phyloP scores from a whole-genome alignment of 2,797 vertebrate species.

The Scarus forsteni region DNA sequence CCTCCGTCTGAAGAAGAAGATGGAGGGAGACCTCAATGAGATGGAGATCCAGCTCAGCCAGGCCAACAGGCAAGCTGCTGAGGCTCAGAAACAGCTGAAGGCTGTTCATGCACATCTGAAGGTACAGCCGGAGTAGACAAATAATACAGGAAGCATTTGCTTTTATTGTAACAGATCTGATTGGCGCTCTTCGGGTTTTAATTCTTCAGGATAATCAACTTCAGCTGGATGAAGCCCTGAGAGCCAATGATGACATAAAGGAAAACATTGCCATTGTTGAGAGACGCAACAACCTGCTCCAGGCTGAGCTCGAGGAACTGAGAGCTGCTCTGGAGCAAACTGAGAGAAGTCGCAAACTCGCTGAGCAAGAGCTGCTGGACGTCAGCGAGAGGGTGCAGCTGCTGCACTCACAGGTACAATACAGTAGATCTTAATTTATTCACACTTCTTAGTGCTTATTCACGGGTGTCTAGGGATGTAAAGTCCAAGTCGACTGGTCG shows the following conservation, averaged over 20 bases:
- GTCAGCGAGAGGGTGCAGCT: slow-evolving; percentile 90
- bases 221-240: slow-evolving; percentile 85
- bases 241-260: slow-evolving; percentile 88
- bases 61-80: slow-evolving; percentile 81
- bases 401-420: slow-evolving; percentile 88
- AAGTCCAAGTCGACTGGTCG: too few species aligned
- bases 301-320: slow-evolving; percentile 88
- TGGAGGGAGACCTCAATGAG: slow-evolving; percentile 91
- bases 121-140: slow-evolving; percentile 54
- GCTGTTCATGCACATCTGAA: slow-evolving; percentile 82
- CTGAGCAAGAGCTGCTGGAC: slow-evolving; percentile 90
- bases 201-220: slow-evolving; percentile 83
- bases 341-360: slow-evolving; percentile 82
- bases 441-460: too few species aligned
- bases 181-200: too few species aligned
- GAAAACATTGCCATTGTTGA: slow-evolving; percentile 91
- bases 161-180: too few species aligned
- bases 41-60: slow-evolving; percentile 89
- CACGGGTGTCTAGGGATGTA: too few species aligned
- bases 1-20: slow-evolving; percentile 83
- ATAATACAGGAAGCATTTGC: too few species aligned
- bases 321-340: slow-evolving; percentile 25
- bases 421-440: background rate
- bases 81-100: slow-evolving; percentile 88
- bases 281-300: slow-evolving; percentile 88